Evolutionary conservation across 2,113 vertebrate genomes (phyloP).

Genomic region (Corydoras sp.): DNA sequence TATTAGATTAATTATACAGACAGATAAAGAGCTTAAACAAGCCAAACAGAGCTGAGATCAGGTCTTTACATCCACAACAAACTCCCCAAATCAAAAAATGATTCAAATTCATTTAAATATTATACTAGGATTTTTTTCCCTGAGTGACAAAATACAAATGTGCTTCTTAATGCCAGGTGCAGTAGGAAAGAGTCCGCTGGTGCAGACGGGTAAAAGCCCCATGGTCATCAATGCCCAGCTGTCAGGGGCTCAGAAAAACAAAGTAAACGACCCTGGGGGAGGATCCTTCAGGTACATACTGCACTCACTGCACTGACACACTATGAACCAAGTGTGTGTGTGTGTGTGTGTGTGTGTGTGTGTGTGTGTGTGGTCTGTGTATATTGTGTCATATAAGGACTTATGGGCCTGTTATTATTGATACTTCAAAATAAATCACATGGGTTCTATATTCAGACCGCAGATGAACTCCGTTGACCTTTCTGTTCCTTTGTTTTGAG

Average conservation of each 20-base stretch:
- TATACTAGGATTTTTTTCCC: constrained; percentile 6
- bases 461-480: too few relatives aligned
- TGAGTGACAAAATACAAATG: constrained; percentile 17
- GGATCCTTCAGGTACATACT: constrained; percentile 74
- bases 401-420: too few relatives aligned
- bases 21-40: too few relatives aligned
- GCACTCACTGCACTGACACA: too few relatives aligned
- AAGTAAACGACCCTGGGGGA: constrained; percentile 78
- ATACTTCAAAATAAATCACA: too few relatives aligned
- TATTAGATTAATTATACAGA: too few relatives aligned
- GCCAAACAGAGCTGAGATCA: too few relatives aligned
- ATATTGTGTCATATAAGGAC: not conserved
- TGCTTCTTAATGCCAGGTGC: constrained; percentile 59
- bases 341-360: not conserved
- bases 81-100: too few relatives aligned
- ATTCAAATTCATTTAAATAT: too few relatives aligned
- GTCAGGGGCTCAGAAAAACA: constrained; percentile 82
- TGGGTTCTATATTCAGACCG: too few relatives aligned
- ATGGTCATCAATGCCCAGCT: constrained; percentile 71
- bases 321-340: not conserved
- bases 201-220: constrained; percentile 71
- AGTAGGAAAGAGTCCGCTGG: constrained; percentile 70
- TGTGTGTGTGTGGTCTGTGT: not conserved
- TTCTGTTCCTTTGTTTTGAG: too few relatives aligned
- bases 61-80: too few relatives aligned